A percentile compares a stretch with the other conserved stretches of the same genome.
These are phyloP conservation scores for Acanthiza pusilla DNA, from an alignment of 2,797 vertebrate genomes.

Conservation along the genomic window DNA sequence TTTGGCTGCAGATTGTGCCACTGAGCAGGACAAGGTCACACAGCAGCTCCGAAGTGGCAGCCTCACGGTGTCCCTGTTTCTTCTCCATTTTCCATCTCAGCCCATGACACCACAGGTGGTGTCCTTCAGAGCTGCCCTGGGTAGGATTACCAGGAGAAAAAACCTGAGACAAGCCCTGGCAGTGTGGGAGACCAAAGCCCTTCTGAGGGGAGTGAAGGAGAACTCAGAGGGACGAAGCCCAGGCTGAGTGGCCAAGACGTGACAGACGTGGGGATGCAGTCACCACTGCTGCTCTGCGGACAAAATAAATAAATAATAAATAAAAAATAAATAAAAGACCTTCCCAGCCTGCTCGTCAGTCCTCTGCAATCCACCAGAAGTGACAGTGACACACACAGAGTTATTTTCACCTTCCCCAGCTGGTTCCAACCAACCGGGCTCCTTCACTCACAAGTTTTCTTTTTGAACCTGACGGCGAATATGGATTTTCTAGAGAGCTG, in stretches of 20 bases:
- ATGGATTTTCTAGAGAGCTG: neutral
- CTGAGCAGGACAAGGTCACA: neutral
- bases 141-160: too few species aligned
- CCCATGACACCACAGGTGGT: neutral
- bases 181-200: neutral
- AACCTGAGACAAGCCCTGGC: neutral
- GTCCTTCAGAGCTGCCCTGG: neutral
- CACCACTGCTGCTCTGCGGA: neutral
- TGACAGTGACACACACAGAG: neutral
- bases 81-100: neutral
- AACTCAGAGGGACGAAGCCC: neutral
- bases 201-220: neutral
- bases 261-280: neutral
- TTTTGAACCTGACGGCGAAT: neutral
- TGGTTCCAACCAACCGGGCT: neutral
- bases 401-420: neutral
- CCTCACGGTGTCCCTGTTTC: accelerated
- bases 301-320: neutral
- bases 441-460: neutral
- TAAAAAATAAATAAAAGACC: neutral
- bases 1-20: neutral
- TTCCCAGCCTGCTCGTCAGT: neutral
- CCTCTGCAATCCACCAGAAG: neutral
- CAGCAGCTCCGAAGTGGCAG: neutral
- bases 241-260: accelerated